These are phyloP conservation scores for Sorex maritimensis DNA, from an alignment of 2,797 vertebrate genomes.

Conservation along the genomic window DNA sequence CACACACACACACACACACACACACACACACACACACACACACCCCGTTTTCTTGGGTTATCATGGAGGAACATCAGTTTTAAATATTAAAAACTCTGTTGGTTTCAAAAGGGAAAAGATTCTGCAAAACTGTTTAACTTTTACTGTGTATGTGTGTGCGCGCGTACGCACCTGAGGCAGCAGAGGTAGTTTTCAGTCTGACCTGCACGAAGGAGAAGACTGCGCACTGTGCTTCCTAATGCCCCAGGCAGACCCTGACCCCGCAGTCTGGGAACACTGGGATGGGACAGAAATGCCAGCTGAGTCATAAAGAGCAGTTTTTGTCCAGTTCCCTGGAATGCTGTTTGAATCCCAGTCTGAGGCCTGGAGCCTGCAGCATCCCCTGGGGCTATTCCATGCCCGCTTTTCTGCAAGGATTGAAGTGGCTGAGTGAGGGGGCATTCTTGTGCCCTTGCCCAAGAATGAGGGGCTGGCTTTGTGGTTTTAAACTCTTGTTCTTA, in stretches of 20 bases:
- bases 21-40: no score
- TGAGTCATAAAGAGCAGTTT: background rate
- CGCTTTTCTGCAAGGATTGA: slow-evolving; percentile 32
- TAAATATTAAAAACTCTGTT: background rate
- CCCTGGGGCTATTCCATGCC: background rate
- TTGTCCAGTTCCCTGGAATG: background rate
- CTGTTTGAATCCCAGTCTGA: no score
- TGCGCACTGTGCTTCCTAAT: background rate
- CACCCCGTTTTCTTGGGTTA: background rate
- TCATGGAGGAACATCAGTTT: background rate
- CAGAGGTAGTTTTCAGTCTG: background rate
- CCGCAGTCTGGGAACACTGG: background rate
- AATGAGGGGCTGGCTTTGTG: slow-evolving; percentile 38
- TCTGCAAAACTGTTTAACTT: background rate
- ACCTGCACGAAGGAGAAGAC: background rate
- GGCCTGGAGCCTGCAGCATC: background rate
- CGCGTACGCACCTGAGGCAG: no score
- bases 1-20: no score
- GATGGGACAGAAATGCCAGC: rapidly evolving
- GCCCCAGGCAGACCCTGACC: background rate
- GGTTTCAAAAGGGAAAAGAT: background rate
- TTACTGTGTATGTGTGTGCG: background rate
- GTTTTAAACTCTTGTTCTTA: slow-evolving; percentile 54
- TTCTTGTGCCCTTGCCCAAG: background rate
- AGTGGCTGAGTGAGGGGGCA: no score